Base-by-base conservation (phyloP, 2,797 vertebrate genomes). In the Sternarchorhynchus goeldii region DNA sequence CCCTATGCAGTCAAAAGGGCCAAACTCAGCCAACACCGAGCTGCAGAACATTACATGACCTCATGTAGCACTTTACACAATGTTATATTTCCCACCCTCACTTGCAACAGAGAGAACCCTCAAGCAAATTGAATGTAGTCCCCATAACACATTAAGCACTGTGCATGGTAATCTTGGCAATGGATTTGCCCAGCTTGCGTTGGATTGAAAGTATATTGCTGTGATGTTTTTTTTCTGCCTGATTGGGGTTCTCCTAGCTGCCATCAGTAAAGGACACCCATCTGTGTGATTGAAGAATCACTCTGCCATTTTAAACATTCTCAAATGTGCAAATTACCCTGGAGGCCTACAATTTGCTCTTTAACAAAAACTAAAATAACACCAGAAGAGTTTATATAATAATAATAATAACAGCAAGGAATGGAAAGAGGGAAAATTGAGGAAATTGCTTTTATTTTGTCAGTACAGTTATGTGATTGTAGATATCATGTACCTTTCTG, bases 401-500 rank as follows among this genome's bases (percentile, higher is more conserved):
- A 59, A 59, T 29, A 34, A 60, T 18, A 21, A 16, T 20, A 36
- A 7, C n/a, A 72, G 14, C n/a, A 73, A 39, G 20, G 59, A 50
- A 7, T 25, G 18, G 17, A 59, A 31, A 39, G 32, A 3, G 18
- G 31, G 62, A 71, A 62, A 64, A 29, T 29, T 5, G 31, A 17
- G n/a, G 55, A 39, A 18, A 20, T 32, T 41, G 58, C 16, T 16
- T 41, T 32, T 53, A n/a, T 6, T 68, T 10, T 73, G 50, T 65
- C 50, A 73, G 18, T 58, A 16, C 34, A 17, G 36, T 45, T 67
- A n/a, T 66, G 32, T 58, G 50, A 55, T 18, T 66, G 63, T 66
- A 62, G 62, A 29, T 18, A 50, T 14, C 50, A 20, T 72, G 45
- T 41, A 79, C 56, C 67, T 79, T 62, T 20, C 57, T 60, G 0